Conservation (phyloP, 1,140 invertebrate species). For the Conus betulinus region DNA sequence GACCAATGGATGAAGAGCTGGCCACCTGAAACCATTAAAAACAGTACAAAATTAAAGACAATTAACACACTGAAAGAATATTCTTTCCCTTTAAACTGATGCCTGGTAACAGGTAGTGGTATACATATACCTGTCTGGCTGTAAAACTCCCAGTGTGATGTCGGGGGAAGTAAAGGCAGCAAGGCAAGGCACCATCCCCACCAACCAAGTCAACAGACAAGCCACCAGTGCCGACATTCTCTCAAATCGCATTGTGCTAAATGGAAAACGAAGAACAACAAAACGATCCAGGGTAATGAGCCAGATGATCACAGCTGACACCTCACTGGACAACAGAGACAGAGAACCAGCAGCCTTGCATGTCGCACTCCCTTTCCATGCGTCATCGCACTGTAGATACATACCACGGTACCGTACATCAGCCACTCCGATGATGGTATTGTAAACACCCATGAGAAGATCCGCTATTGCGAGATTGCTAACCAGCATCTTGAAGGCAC, state of each 20-base stretch:
- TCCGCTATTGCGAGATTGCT: constrained; percentile 58
- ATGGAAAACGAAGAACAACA: constrained; percentile 44
- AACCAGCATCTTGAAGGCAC: constrained; percentile 49
- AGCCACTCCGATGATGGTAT: constrained; percentile 59
- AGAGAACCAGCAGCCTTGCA: constrained; percentile 63
- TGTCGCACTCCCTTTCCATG: constrained; percentile 55
- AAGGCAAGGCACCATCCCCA: background rate
- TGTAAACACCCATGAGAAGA: constrained; percentile 66
- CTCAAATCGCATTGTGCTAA: background rate
- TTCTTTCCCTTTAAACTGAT: background rate
- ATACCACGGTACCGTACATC: constrained; percentile 54
- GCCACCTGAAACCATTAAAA: background rate
- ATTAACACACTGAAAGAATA: background rate
- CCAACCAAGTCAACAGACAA: background rate
- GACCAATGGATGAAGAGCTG: background rate
- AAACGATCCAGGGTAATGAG: constrained; percentile 64
- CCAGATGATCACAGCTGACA: constrained; percentile 58
- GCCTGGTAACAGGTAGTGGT: background rate
- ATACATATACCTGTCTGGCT: constrained; percentile 14
- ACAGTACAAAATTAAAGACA: background rate
- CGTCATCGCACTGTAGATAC: constrained; percentile 54
- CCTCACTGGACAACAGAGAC: constrained; percentile 57
- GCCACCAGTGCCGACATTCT: background rate
- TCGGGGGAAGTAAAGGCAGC: background rate
- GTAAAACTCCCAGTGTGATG: constrained; percentile 8